Conservation (phyloP, 2,113 vertebrate genomes). For the Dascyllus trimaculatus region DNA sequence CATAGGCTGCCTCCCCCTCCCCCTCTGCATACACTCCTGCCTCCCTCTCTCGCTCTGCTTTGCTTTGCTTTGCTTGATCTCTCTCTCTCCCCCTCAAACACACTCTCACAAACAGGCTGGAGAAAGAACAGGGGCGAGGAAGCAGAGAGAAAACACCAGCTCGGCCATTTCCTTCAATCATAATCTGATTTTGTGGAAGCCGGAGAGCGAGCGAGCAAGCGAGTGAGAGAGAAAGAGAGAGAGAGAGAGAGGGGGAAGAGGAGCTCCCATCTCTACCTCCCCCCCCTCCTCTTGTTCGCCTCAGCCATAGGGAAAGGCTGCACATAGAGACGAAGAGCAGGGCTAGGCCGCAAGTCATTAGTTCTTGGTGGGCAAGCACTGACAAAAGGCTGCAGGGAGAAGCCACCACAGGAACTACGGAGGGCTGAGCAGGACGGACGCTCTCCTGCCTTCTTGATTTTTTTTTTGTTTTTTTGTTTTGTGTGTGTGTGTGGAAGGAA, state of each 20-base stretch:
- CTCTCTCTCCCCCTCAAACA: constrained; percentile 34
- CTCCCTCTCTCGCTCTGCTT: constrained; percentile 12
- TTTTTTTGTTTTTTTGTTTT: not conserved
- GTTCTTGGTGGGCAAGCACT: constrained; percentile 75
- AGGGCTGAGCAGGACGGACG: constrained; percentile 39
- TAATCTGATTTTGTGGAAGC: constrained; percentile 74
- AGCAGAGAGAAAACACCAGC: constrained; percentile 36
- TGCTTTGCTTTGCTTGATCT: constrained; percentile 48
- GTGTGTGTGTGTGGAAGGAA: constrained; percentile 19
- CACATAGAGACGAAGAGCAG: constrained; percentile 31
- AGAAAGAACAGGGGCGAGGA: constrained; percentile 25
- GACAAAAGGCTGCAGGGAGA: constrained; percentile 73
- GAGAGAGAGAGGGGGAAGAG: constrained; percentile 32
- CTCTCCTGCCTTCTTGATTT: constrained; percentile 2
- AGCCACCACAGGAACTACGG: constrained; percentile 48
- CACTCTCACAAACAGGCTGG: constrained; percentile 60
- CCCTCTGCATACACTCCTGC: constrained; percentile 69
- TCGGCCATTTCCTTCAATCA: constrained; percentile 52
- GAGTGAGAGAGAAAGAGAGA: constrained; percentile 12
- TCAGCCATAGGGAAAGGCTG: constrained; percentile 58
- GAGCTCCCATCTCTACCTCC: constrained; percentile 49
- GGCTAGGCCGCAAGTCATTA: constrained; percentile 78
- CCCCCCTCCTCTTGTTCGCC: constrained; percentile 61
- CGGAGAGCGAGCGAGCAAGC: constrained; percentile 6
- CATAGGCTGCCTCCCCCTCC: constrained; percentile 64